Conservation (phyloP, 2,888 invertebrate species). For the Drosophila differens region DNA sequence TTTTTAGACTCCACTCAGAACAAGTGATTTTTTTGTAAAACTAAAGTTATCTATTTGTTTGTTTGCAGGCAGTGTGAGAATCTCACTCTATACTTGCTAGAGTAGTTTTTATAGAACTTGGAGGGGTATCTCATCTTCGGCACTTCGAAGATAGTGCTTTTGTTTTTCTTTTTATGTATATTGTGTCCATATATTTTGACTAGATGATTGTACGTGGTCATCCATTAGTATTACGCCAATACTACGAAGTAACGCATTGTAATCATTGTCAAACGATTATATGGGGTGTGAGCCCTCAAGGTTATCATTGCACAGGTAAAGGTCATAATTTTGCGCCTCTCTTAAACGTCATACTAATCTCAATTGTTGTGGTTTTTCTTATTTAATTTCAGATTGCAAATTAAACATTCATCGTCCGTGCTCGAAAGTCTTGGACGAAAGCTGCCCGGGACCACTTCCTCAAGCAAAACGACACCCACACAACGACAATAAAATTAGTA, state of each 20-base stretch:
- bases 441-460: constrained; percentile 90
- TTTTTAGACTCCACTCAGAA: neutral
- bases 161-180: constrained; percentile 10
- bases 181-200: constrained; percentile 11
- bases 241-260: constrained; percentile 95
- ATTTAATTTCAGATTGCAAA: constrained; percentile 89
- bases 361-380: neutral
- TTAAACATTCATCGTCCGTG: constrained; percentile 94
- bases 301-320: constrained; percentile 96
- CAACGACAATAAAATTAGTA: constrained; percentile 90
- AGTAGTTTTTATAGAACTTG: neutral
- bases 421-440: constrained; percentile 91
- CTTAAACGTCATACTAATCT: neutral
- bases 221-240: constrained; percentile 94
- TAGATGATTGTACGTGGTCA: constrained; percentile 94
- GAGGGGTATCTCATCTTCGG: neutral
- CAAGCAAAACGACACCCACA: constrained; percentile 86
- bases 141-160: neutral
- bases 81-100: neutral
- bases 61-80: neutral
- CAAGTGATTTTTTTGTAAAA: neutral
- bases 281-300: constrained; percentile 98
- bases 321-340: neutral
- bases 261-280: constrained; percentile 96
- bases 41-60: neutral